Evolutionary conservation across 2,888 invertebrate species (phyloP), one percentile per base, ranked within the genome.

Genomic region (Endotricha flammealis): DNA sequence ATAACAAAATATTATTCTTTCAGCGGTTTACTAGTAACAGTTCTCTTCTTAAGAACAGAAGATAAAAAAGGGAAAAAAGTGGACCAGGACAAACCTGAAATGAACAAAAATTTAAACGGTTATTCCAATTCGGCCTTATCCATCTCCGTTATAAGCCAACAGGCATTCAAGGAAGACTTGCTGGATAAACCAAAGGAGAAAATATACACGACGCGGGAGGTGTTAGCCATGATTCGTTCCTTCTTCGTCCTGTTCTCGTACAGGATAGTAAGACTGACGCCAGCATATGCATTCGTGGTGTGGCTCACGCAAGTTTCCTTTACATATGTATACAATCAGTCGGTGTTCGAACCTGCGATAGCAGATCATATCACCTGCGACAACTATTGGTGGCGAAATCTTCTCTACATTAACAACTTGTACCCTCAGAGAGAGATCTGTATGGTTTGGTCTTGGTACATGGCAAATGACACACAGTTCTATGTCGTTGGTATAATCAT

Each of bases 391-490:
- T 95, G 95, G 95, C 87, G 94, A 40, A 95, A 95, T 60, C 87
- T 92, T n/a, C 80, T 95, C 9, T 95, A 94, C 65, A 91, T 95
- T 57, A 94, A 95, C 71, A 95, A 94, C 59, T 88, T 93, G 63
- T 95, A 89, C 65, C 91, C 93, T 0, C 90, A 91, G 62, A 82
- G 87, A 12, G 93, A 94, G 61, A 92, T 93, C 87, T 94, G 93
- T 66, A 92, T 94, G 92, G 87, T 92, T 39, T 94, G 93, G 93
- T 92, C 92, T 29, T 94, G 93, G 93, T 94, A 94, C 55, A 91
- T 94, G 88, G 92, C 93, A 5, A 93, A 93, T 55, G 93, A 93
- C 59, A 93, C 92, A 41, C 93, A 93, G 69, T 93, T 93, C 69
- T 93, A 92, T 64, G 85, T 91, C 4, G 86, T 93, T 49, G 91